phyloP scores from a whole-genome alignment of 2,113 vertebrate genomes.

The Dasypus novemcinctus region DNA sequence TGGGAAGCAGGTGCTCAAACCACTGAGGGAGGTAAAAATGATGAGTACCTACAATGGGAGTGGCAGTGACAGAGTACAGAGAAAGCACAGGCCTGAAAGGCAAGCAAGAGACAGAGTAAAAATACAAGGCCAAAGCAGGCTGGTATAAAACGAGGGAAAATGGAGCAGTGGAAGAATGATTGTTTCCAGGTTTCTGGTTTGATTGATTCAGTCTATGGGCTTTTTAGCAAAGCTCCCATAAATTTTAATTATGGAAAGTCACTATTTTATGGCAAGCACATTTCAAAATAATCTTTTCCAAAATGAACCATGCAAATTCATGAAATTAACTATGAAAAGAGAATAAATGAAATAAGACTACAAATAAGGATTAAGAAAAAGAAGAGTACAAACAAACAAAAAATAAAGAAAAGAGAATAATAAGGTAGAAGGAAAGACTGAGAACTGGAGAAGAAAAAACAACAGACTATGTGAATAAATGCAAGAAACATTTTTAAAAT shows the following conservation, averaged over 20 bases:
- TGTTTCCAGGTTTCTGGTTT: not conserved
- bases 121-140: not conserved
- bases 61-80: not conserved
- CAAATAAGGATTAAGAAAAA: not conserved
- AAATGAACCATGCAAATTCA: not conserved
- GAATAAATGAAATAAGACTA: not conserved
- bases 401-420: not conserved
- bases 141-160: not conserved
- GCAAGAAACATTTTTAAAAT: not conserved
- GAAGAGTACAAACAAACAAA: not conserved
- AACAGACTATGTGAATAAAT: not conserved
- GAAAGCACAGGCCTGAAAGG: not conserved
- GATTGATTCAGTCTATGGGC: not conserved
- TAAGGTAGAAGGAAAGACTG: not conserved
- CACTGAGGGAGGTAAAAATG: not conserved
- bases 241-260: not conserved
- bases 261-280: not conserved
- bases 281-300: not conserved
- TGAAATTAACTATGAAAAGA: not conserved
- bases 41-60: not conserved
- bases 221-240: not conserved
- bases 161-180: not conserved
- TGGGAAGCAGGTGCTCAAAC: no score
- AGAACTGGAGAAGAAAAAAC: not conserved
- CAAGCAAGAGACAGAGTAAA: not conserved